A percentile compares a stretch with the other conserved stretches of the same genome.
These are phyloP conservation scores for Alviniconcha marisindica DNA, from an alignment of 1,140 invertebrate species.

Conservation along the genomic window DNA sequence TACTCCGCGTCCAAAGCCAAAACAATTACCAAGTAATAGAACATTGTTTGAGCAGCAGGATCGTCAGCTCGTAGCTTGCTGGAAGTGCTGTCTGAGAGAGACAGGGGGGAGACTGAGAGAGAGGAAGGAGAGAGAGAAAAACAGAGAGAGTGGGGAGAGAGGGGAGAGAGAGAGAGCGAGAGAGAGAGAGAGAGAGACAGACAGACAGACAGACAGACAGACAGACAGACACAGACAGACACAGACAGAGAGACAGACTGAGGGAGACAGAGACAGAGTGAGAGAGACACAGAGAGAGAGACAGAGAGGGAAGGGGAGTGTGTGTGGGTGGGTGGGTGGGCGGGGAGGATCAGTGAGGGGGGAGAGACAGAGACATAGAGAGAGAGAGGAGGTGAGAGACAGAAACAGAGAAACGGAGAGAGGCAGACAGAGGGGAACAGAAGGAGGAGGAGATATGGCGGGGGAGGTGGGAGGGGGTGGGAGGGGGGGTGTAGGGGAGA, in stretches of 20 bases:
- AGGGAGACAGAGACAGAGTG: background rate
- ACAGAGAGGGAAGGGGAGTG: background rate
- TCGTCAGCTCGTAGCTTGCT: too few species aligned
- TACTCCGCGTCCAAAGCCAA: too few species aligned
- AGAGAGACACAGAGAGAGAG: background rate
- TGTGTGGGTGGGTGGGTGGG: background rate
- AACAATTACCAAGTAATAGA: too few species aligned
- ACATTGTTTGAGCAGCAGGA: too few species aligned
- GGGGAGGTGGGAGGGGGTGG: background rate
- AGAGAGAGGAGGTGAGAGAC: background rate
- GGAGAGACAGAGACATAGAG: background rate
- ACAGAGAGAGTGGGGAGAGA: background rate
- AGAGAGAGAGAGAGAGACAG: constrained; percentile 1
- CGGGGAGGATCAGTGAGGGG: background rate
- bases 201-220: background rate
- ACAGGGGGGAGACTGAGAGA: background rate
- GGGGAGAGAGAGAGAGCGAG: background rate
- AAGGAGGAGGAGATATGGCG: background rate
- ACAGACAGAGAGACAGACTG: background rate
- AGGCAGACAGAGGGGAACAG: background rate
- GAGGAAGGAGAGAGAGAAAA: background rate
- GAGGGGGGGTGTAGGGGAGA: background rate
- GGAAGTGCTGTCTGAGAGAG: too few species aligned
- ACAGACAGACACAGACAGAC: background rate
- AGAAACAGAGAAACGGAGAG: background rate